A percentile compares a stretch with the other conserved stretches of the same genome.
phyloP scores from a whole-genome alignment of 2,797 vertebrate species.

The Toxotes lorentzi region DNA sequence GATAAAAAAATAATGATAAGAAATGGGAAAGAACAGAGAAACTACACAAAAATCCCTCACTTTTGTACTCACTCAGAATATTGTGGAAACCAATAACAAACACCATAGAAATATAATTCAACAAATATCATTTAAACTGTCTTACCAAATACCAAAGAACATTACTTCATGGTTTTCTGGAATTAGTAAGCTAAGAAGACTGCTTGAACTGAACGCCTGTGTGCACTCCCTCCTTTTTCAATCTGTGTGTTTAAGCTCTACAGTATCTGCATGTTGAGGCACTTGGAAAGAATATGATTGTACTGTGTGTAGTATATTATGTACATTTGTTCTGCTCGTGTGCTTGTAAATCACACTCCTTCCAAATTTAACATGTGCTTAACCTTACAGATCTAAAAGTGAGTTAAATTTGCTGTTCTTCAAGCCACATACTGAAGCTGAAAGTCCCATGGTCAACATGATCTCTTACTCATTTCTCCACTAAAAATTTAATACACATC shows the following conservation, averaged over 20 bases:
- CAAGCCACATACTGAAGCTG: slow-evolving; percentile 36
- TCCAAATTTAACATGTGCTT: slow-evolving; percentile 58
- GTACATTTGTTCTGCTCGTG: slow-evolving; percentile 60
- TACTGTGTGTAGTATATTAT: slow-evolving; percentile 64
- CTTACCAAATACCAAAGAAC: slow-evolving; percentile 39
- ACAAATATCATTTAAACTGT: slow-evolving; percentile 49
- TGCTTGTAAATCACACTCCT: slow-evolving; percentile 68
- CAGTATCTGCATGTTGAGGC: slow-evolving; percentile 82
- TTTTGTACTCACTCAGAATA: slow-evolving; percentile 47
- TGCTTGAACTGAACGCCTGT: slow-evolving; percentile 40
- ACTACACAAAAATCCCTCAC: slow-evolving; percentile 13
- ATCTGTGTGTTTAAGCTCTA: slow-evolving; percentile 64
- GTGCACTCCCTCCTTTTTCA: slow-evolving; percentile 44
- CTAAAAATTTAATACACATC: slow-evolving; percentile 26
- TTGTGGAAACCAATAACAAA: slow-evolving; percentile 37
- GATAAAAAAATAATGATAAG: slow-evolving; percentile 31
- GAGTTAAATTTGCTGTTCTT: slow-evolving; percentile 24
- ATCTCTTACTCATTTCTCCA: slow-evolving; percentile 27
- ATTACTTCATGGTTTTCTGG: slow-evolving; percentile 29
- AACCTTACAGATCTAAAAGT: slow-evolving; percentile 55
- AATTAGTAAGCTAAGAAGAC: slow-evolving; percentile 48
- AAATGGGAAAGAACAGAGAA: slow-evolving; percentile 3
- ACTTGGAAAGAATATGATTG: slow-evolving; percentile 87
- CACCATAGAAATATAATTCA: slow-evolving; percentile 37
- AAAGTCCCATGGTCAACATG: slow-evolving; percentile 41